Conservation (phyloP, 37 sponge, comb jelly and placozoan species). For the Haliclona indistincta region DNA sequence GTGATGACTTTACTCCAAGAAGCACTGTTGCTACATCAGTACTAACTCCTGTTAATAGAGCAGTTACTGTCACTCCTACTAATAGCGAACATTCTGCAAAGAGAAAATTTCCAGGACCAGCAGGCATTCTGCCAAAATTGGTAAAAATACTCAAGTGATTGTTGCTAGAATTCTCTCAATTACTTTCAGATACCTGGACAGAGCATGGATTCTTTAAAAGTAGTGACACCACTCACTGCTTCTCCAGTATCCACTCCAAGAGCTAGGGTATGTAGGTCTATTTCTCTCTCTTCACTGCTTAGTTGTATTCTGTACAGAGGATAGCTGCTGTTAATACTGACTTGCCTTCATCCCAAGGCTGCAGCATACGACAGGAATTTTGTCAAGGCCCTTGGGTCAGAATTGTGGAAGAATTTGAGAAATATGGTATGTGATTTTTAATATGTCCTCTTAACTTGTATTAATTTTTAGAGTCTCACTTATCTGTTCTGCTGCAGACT, state of each 20-base stretch:
- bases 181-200: background rate
- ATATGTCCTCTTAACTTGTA: background rate
- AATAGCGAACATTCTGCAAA: no score
- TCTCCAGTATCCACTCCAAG: background rate
- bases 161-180: background rate
- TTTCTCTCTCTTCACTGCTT: background rate
- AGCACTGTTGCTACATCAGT: no score
- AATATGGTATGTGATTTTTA: background rate
- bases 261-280: background rate
- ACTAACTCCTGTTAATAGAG: no score
- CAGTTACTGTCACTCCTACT: no score
- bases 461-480: background rate
- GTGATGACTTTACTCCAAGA: no score
- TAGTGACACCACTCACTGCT: background rate
- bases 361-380: background rate
- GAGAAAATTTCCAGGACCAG: constrained; percentile 16
- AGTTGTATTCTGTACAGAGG: background rate
- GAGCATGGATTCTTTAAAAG: background rate
- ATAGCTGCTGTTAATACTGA: background rate
- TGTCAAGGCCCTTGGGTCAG: background rate
- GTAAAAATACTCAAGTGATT: background rate
- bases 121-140: background rate
- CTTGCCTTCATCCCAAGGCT: background rate
- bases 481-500: background rate
- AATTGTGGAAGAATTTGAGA: background rate